A percentile compares a stretch with the other conserved stretches of the same genome.
phyloP scores from a whole-genome alignment of 2,888 invertebrate species.

The Microctonus brassicae region DNA sequence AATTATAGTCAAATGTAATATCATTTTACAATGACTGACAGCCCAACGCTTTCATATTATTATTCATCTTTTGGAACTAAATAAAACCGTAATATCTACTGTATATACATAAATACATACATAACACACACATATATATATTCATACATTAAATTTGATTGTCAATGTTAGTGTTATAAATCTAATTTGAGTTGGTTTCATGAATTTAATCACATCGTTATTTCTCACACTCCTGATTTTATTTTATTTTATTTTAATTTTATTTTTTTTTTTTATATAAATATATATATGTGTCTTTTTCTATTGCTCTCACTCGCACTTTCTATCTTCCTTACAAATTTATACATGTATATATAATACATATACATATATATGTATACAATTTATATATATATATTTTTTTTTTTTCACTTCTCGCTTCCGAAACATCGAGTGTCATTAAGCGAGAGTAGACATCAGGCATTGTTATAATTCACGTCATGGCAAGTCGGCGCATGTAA shows the following conservation, averaged over 20 bases:
- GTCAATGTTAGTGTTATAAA: constrained; percentile 17
- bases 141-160: constrained; percentile 4
- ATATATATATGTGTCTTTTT: too few species aligned
- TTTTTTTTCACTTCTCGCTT: not conserved
- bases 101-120: constrained; percentile 10
- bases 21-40: constrained; percentile 22
- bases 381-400: too few species aligned
- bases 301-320: not conserved
- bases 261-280: not conserved
- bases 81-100: not conserved
- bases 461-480: constrained; percentile 24
- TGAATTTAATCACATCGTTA: constrained; percentile 9
- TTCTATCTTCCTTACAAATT: too few species aligned
- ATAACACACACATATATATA: constrained; percentile 3
- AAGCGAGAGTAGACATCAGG: constrained; percentile 16
- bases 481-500: constrained; percentile 20
- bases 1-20: constrained; percentile 17
- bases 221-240: constrained; percentile 24
- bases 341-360: too few species aligned
- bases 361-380: too few species aligned
- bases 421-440: constrained; percentile 29
- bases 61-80: constrained; percentile 23
- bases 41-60: constrained; percentile 9
- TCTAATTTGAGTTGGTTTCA: constrained; percentile 19
- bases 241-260: constrained; percentile 18